Evolutionary conservation across 2,888 invertebrate species (phyloP).

Genomic region (Eutolmus rufibarbis): DNA sequence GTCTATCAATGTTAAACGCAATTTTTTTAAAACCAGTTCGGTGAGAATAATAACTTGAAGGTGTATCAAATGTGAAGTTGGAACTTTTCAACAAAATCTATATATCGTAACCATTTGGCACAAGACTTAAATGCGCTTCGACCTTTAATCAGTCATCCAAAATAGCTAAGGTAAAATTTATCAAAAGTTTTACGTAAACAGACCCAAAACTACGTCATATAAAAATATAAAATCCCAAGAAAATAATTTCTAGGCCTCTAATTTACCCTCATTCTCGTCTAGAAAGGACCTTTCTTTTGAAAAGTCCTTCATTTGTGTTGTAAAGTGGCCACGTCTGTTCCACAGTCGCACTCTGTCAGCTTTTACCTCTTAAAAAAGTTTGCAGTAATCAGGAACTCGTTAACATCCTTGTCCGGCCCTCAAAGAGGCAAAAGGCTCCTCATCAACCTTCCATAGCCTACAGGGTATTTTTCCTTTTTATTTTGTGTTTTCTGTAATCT

Average conservation of each 20-base stretch:
- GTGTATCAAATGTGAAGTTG: no score
- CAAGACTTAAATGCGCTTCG: background rate
- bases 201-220: background rate
- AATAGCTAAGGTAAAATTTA: background rate
- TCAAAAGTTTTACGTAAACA: background rate
- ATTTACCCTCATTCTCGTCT: background rate
- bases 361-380: background rate
- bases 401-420: background rate
- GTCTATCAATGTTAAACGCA: no score
- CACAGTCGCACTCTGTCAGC: background rate
- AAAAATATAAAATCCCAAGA: background rate
- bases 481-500: background rate
- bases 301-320: background rate
- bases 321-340: background rate
- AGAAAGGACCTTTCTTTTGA: background rate
- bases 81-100: no score
- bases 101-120: no score
- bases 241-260: background rate
- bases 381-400: background rate
- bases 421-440: background rate
- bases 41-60: no score
- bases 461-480: background rate
- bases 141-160: background rate
- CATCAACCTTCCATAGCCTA: background rate
- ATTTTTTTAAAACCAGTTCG: no score